Conservation (phyloP, 2,113 vertebrate species). For the Camelus bactrianus region DNA sequence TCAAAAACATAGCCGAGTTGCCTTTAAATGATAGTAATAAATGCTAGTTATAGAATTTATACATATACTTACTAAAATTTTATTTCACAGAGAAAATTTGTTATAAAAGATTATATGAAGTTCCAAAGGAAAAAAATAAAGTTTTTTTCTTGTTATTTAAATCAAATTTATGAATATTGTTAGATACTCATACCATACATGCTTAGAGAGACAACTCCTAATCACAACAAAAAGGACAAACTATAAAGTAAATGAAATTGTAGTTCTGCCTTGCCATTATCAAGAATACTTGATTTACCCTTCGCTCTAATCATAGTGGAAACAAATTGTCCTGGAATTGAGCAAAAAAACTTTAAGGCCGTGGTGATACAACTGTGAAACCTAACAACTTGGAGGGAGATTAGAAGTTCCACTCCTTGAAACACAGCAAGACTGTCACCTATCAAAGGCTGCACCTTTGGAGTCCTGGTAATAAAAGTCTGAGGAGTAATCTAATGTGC, state of each 20-base stretch:
- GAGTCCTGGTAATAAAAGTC: constrained; percentile 61
- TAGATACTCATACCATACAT: not conserved
- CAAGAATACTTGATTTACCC: not conserved
- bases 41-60: not conserved
- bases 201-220: constrained; percentile 3
- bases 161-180: not conserved
- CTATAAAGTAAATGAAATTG: not conserved
- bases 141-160: not conserved
- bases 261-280: not conserved
- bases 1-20: not conserved
- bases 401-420: not conserved
- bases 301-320: not conserved
- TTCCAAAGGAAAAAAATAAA: not conserved
- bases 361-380: not conserved
- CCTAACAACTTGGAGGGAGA: not conserved
- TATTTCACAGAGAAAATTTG: not conserved
- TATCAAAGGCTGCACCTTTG: constrained; percentile 35
- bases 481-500: constrained; percentile 39
- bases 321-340: not conserved
- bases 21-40: not conserved
- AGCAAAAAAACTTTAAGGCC: not conserved
- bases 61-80: not conserved
- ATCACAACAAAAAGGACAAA: not conserved
- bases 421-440: constrained; percentile 17
- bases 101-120: not conserved